phyloP scores from a whole-genome alignment of 2,113 vertebrate species.

The rat (Rattus norvegicus) region GRCr8 NC_086020.1:227850501-227851000 shows the following conservation, averaged over 20 bases:
- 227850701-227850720: background rate
- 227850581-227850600: conserved; percentile 15
- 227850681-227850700: background rate
- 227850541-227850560: conserved; percentile 38
- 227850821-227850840: background rate
- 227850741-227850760: background rate
- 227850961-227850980: background rate
- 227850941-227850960: background rate
- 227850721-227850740: background rate
- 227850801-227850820: background rate
- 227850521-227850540: conserved; percentile 32
- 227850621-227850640: background rate
- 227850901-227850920: background rate
- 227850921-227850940: background rate
- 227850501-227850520: conserved; percentile 11
- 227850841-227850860: background rate
- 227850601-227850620: background rate
- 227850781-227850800: background rate
- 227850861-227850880: background rate
- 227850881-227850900: background rate
- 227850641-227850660: conserved; percentile 4
- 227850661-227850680: conserved; percentile 22
- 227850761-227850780: background rate
- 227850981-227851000: background rate
- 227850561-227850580: conserved; percentile 54